phyloP scores from a whole-genome alignment of 2,797 vertebrate species.

The Trachops cirrhosus region DNA sequence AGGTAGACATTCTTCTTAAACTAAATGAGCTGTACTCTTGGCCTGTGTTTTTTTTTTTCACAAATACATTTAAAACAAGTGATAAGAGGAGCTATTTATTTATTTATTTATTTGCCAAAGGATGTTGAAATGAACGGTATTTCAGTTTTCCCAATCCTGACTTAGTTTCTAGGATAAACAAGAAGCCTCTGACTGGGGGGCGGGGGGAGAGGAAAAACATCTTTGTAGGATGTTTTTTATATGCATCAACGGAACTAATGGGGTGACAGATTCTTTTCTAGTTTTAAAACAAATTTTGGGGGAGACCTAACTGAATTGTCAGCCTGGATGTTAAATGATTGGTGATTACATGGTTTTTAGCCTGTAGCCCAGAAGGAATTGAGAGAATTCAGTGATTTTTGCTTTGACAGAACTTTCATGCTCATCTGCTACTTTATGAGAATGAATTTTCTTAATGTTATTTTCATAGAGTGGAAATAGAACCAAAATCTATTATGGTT shows the following conservation, averaged over 20 bases:
- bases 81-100: neutral
- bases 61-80: slow-evolving; percentile 39
- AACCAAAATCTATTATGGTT: neutral
- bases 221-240: neutral
- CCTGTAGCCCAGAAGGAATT: neutral
- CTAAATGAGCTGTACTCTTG: neutral
- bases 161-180: neutral
- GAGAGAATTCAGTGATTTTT: neutral
- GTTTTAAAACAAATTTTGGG: slow-evolving; percentile 31
- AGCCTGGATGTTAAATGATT: neutral
- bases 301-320: neutral
- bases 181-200: neutral
- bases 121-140: neutral
- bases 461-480: neutral
- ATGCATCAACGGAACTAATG: neutral
- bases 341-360: neutral
- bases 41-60: neutral
- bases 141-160: neutral
- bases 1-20: neutral
- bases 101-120: neutral
- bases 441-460: neutral
- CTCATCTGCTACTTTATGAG: neutral
- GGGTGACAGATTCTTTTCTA: neutral
- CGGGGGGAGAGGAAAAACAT: neutral
- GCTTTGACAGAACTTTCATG: neutral